Percentiles rank a stretch among this genome's conserved stretches.
These are phyloP conservation scores for Chloroceryle amazona DNA, from an alignment of 2,797 vertebrate genomes.

Conservation along the genomic window DNA sequence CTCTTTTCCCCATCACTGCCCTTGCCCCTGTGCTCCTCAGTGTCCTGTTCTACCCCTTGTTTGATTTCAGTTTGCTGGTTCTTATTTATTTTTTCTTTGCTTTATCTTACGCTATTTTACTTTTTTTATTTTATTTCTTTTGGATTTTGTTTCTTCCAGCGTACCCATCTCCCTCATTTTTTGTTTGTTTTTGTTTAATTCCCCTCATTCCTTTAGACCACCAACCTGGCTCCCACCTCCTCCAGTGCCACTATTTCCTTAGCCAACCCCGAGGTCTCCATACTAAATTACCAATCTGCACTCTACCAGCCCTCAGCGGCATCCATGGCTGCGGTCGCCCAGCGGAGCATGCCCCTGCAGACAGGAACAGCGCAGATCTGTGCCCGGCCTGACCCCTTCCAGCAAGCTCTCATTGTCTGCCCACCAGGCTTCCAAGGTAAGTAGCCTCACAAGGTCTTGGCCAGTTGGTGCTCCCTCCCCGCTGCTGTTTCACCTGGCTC, in stretches of 20 bases:
- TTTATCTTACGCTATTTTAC: slow-evolving; percentile 38
- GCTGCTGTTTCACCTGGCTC: neutral
- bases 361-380: slow-evolving; percentile 94
- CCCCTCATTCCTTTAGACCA: slow-evolving; percentile 92
- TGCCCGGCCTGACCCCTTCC: slow-evolving; percentile 96
- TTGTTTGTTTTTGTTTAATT: slow-evolving; percentile 88
- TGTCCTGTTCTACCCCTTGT: slow-evolving; percentile 3
- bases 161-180: slow-evolving; percentile 81
- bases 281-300: slow-evolving; percentile 98
- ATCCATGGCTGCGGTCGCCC: slow-evolving; percentile 97
- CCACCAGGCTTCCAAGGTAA: slow-evolving; percentile 99
- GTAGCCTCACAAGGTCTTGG: neutral
- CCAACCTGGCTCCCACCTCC: slow-evolving; percentile 95
- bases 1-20: neutral
- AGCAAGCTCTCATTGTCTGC: slow-evolving; percentile 99
- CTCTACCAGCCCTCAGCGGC: slow-evolving; percentile 98
- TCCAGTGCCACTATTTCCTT: slow-evolving; percentile 97
- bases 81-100: slow-evolving; percentile 20
- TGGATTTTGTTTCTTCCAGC: slow-evolving; percentile 61
- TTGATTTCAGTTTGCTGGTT: slow-evolving; percentile 48
- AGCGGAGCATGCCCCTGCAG: slow-evolving; percentile 97
- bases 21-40: neutral
- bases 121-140: slow-evolving; percentile 48
- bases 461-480: neutral
- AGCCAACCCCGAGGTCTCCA: slow-evolving; percentile 96